A percentile compares a stretch with the other conserved stretches of the same genome.
Evolutionary conservation across 2,113 vertebrate genomes (phyloP).

Genomic region (Alligator sinensis): DNA sequence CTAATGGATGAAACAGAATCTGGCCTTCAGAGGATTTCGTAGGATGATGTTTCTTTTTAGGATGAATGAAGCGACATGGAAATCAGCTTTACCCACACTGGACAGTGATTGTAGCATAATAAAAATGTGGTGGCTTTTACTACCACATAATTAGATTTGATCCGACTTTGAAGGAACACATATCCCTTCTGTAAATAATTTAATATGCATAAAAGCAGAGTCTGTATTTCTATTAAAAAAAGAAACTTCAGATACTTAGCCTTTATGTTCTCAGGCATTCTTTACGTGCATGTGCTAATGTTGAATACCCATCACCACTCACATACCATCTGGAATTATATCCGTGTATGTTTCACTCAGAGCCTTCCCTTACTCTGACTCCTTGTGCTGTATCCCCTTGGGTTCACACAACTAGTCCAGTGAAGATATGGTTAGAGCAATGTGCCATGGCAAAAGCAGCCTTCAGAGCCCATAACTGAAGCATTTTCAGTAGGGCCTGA

Average conservation of each 20-base stretch:
- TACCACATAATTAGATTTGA: neutral
- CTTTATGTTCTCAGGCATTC: neutral
- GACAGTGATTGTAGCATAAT: constrained; percentile 1
- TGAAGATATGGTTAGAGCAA: constrained; percentile 38
- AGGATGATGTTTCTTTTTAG: neutral
- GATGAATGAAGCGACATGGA: constrained; percentile 37
- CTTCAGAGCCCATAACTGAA: constrained; percentile 21
- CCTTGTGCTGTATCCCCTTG: neutral
- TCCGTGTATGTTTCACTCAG: fast-evolving
- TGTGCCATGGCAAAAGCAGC: neutral
- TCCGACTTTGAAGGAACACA: neutral
- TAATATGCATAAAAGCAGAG: fast-evolving
- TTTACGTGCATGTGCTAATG: fast-evolving
- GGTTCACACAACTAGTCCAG: constrained; percentile 34
- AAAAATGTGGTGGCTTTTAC: neutral
- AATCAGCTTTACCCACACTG: constrained; percentile 63
- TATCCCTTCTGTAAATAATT: neutral
- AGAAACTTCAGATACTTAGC: neutral
- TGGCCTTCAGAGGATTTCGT: too few species aligned
- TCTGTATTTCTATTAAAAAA: neutral
- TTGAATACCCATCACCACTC: neutral
- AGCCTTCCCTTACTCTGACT: too few species aligned
- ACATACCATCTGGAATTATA: fast-evolving
- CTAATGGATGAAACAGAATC: too few species aligned
- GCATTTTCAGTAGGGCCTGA: neutral